Percentiles rank a stretch among this genome's conserved stretches.
These are phyloP conservation scores for Nyctalus aviator DNA, from an alignment of 2,797 vertebrate genomes.

Conservation along the genomic window DNA sequence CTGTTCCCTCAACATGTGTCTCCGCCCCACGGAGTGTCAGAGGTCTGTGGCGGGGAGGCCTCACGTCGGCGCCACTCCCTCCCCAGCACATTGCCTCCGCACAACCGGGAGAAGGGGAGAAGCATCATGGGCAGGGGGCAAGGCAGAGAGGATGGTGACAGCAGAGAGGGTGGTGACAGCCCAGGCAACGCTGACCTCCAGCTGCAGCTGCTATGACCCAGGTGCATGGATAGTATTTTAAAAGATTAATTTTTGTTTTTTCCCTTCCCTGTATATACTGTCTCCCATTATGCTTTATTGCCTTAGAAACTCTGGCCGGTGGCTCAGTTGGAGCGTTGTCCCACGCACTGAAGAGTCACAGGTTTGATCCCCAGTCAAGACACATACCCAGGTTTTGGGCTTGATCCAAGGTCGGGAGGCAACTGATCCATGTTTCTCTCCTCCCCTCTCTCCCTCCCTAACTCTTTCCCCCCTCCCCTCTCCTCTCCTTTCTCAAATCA, in stretches of 20 bases:
- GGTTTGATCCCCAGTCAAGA: background rate
- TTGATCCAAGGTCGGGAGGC: background rate
- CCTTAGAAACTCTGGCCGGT: background rate
- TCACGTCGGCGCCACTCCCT: background rate
- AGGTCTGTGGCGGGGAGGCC: background rate
- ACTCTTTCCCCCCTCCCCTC: too few species aligned
- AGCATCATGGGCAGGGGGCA: background rate
- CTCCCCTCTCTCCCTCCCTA: rapidly evolving
- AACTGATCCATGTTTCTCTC: background rate
- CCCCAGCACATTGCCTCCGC: background rate
- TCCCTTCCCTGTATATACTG: background rate
- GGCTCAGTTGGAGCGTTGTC: background rate
- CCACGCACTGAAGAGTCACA: background rate
- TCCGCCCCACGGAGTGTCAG: background rate
- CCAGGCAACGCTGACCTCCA: background rate
- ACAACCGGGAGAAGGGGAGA: background rate
- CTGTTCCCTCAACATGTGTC: constrained; percentile 88
- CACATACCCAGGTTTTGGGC: background rate
- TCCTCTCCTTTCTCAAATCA: background rate
- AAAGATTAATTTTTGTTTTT: background rate
- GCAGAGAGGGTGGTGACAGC: background rate
- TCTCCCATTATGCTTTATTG: background rate
- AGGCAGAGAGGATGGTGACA: background rate
- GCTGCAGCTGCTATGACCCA: background rate
- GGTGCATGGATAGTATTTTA: background rate